Base-by-base conservation (phyloP, 2,113 vertebrate species). In the Jaculus jaculus region DNA sequence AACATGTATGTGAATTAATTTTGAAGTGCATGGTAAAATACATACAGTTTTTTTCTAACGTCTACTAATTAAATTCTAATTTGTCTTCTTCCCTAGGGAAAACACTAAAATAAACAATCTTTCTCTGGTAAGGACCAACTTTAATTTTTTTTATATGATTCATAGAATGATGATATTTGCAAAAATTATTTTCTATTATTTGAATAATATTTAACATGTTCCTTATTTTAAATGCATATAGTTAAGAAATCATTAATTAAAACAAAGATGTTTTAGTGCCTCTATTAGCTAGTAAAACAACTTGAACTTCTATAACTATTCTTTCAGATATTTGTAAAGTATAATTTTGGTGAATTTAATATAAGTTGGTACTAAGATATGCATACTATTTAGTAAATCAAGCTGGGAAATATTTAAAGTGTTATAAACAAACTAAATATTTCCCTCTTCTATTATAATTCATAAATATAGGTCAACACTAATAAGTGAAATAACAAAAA, bases 141-240 rank as follows among this genome's bases (percentile, higher is more conserved):
- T 89, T 87, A 32, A 94, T 61, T 95, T 90, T 95, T 90, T 58
- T 92, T 24, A 4, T 21, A 60, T 91, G 58, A 96, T 81, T 92
- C 16, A 32, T 51, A 11, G 32, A 94, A 94, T 89, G 23, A 9
- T n/a, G 81, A 7, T 81, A 65, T 47, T 24, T 84, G 16, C 18
- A 65, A 20, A 92, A 26, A 73, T 81, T 37, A 72, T 73, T 93
- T 13, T 68, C 13, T 79, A 28, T 83, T 26, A 93, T 54, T 72
- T 89, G 20, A 65, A 28, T 28, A 82, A 24, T 78, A 87, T 26
- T 71, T 13, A 87, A n/a, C 7, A 69, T 71, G 47, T 47, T 51
- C 24, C 26, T 81, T 79, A 32, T 37, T 90, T 71, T 65, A 90
- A 90, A 78, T 65, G 30, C 89, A 96, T 74, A 47, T 72, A 11